phyloP scores from a whole-genome alignment of 2,113 vertebrate genomes.

The Genyomyrus donnyi region DNA sequence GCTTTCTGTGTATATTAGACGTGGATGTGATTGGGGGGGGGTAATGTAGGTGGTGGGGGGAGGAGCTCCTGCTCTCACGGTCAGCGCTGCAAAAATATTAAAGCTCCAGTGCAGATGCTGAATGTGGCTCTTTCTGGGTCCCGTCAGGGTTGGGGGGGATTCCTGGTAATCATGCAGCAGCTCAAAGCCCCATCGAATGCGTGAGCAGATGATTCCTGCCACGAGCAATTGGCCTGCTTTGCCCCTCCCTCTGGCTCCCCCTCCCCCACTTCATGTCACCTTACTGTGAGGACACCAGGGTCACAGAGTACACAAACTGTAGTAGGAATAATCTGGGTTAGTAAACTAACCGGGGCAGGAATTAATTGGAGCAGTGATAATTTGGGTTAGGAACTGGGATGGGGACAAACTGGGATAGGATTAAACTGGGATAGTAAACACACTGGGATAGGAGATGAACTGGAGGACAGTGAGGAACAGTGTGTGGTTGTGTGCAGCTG shows the following conservation, averaged over 20 bases:
- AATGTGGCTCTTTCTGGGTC: neutral
- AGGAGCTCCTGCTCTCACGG: neutral
- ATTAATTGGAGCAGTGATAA: neutral
- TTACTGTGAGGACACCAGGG: neutral
- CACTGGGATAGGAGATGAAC: neutral
- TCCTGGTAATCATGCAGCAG: neutral
- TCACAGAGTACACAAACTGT: neutral
- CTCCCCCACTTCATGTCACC: neutral
- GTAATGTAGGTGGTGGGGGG: too few species aligned
- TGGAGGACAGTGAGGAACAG: neutral
- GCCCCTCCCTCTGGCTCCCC: neutral
- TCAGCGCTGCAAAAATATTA: neutral
- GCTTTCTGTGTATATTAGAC: slow-evolving; percentile 24
- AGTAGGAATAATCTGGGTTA: neutral
- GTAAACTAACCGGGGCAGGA: neutral
- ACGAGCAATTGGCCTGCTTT: neutral
- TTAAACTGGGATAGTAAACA: neutral
- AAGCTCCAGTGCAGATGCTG: neutral
- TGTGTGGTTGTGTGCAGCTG: too few species aligned
- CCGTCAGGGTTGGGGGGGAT: neutral
- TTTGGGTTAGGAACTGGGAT: neutral
- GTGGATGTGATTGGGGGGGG: too few species aligned
- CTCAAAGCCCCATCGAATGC: neutral
- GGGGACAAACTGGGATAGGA: neutral
- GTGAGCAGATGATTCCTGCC: neutral